Base-by-base conservation (phyloP, 2,888 invertebrate genomes). In the Leucophora obtusa region DNA sequence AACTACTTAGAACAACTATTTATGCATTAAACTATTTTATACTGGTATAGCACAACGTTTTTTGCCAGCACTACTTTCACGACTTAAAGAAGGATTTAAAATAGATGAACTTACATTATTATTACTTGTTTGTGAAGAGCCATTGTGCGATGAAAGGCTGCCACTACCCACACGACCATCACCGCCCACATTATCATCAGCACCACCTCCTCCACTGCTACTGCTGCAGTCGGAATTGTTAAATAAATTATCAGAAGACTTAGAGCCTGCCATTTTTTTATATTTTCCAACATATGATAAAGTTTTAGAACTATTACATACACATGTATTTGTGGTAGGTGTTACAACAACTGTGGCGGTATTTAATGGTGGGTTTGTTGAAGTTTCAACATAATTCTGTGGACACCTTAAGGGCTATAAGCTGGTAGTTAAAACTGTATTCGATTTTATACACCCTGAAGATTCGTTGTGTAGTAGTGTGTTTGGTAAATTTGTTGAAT, bases 21-120 rank as follows among this genome's bases (percentile, higher is more conserved):
- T 24, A 18, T 11, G n/a, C n/a, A n/a, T n/a, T n/a, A n/a, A n/a
- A n/a, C n/a, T n/a, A 5, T 47, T 47, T 35, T 87, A 89, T 65
- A 89, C 90, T 6, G 89, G 87, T 72, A 89, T 88, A 8, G 89
- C 89, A 65, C 85, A 85, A 18, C 90, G 88, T 60, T 89, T 89
- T 69, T 87, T 86, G 1, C 83, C 82, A 51, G 82, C 77, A 73
- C 84, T 85, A 47, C 69, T 72, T 24, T 81, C 77, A n/a, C 79
- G 82, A 75, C 82, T 82, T 72, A 78, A 28, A 11, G 78, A 28
- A 18, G 71, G 50, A 73, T 63, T 73, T 35, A 66, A 28, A 28
- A 11, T 60, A 18, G 24, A 56, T 17, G 54, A 68, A 77, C 72
- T 79, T 47, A 66, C 69, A 68, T 82, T 82, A 54, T 68, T 70